Base-by-base conservation (phyloP, 2,113 vertebrate species). In the Bujurquina vittata region DNA sequence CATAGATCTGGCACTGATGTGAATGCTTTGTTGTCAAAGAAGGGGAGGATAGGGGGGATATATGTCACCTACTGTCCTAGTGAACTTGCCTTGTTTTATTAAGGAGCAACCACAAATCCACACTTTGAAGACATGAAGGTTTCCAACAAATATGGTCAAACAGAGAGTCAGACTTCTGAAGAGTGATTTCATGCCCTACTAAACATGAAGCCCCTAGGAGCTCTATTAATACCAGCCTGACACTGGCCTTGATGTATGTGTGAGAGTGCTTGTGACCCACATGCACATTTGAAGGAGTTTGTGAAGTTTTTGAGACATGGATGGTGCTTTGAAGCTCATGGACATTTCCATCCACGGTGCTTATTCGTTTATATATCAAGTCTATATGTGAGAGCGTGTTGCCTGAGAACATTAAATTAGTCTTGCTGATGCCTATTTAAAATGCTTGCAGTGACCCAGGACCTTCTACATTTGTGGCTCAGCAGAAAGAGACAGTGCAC, bases 191-290 rank as follows among this genome's bases (percentile, higher is more conserved):
- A 22, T 75, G 78, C 65, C 73, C 76, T 82, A 82, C 69, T 69
- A 74, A 90, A 82, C 65, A 61, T 61, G 49, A 49, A 80, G 55
- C 65, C 79, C 75, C 59, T 75, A 63, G 75, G 33, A 77, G 52
- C 63, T 88, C 86, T 93, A 91, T 94, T 91, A 88, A 92, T 92
- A 91, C 10, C 73, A 15, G 54, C 46, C 33, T 75, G 79, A 89
- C 89, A 85, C 54, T 84, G 88, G 86, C 59, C 84, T 86, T 83
- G 54, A 75, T 84, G 74, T 31, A 20, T 26, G 55, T 61, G 15
- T 40, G 82, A 22, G 57, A 9, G 63, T 55, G 57, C 40, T 33
- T 18, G 52, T 83, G 82, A 29, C 80, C 85, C 58, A 89, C 29
- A 80, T 85, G 49, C 60, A 17, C 73, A 35, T 56, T 52, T 74